Evolutionary conservation across 2,888 invertebrate genomes (phyloP), one percentile per base, ranked within the genome.

Genomic region (Yponomeuta sedellus): DNA sequence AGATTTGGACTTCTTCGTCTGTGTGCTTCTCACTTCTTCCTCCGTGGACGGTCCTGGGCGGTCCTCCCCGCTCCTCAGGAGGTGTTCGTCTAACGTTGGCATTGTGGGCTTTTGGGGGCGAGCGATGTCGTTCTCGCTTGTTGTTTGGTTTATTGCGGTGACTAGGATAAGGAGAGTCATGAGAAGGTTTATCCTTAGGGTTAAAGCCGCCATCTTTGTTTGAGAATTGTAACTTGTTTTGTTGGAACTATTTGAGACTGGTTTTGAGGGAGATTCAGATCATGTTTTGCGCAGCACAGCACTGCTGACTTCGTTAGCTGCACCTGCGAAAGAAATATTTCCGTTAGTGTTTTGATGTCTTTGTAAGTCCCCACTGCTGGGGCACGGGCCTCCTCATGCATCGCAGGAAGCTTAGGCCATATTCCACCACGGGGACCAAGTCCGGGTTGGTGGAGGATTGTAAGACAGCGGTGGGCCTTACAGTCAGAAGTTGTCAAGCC

Each of bases 151-250:
- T 61, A 67, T 68, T 34, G 70, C 59, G 40, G 70, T 61, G 3
- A 72, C 59, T 22, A 76, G 6, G 12, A 71, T 40, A 65, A 76
- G 2, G 0, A 69, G 62, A 12, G 44, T 63, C 44, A 63, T 44
- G 22, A 25, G 25, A 4, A 75, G 25, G 67, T 67, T 70, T 44
- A 71, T 73, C 68, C 71, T 70, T 64, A 57, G 28, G 8, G 39
- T 59, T 52, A 52, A 16, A 22, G 44, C 5, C 28, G 72, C 71
- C 75, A 76, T 77, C 65, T 70, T 69, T 56, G 19, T 11, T 10
- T 6, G n/a, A 11, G 11, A 25, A 44, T 52, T 20, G 59, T 20
- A 3, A 59, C 59, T 59, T 20, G 20, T 19, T 22, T 59, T 20
- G 1, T 25, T 25, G 59, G 25, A 3, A n/a, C 10, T 28, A 20